Evolutionary conservation across 2,113 vertebrate genomes (phyloP).

Genomic region (Leucopsar rothschildi): DNA sequence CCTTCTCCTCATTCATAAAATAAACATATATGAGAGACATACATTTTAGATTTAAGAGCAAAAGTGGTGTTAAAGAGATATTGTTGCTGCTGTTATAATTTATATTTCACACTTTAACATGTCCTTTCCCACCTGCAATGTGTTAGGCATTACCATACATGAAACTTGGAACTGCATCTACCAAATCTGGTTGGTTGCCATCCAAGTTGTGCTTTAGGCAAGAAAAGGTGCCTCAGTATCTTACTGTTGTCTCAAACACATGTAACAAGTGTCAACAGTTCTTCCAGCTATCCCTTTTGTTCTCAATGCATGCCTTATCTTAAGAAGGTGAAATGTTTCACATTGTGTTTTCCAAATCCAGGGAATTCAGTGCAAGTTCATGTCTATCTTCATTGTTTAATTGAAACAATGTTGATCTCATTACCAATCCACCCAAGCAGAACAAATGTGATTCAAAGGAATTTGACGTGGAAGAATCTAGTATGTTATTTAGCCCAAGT

Average conservation of each 20-base stretch:
- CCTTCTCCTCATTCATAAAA: neutral
- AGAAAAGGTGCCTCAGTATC: neutral
- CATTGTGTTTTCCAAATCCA: neutral
- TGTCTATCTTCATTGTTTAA: neutral
- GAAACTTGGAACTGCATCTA: neutral
- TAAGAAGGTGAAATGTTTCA: neutral
- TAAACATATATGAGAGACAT: neutral
- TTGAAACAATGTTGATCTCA: neutral
- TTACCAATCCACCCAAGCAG: neutral
- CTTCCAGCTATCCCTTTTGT: neutral
- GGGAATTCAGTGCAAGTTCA: neutral
- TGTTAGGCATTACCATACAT: neutral
- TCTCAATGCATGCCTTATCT: neutral
- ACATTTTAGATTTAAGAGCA: neutral
- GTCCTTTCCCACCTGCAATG: neutral
- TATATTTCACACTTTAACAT: neutral
- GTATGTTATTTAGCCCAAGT: neutral
- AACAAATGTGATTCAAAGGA: slow-evolving; percentile 24
- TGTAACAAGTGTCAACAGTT: neutral
- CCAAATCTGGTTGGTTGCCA: neutral
- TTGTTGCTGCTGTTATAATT: neutral
- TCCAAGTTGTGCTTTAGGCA: neutral
- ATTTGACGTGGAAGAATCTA: neutral
- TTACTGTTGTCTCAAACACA: neutral
- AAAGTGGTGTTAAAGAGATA: neutral